Evolutionary conservation across 2,888 invertebrate genomes (phyloP).

Genomic region (Nymphalis urticae): DNA sequence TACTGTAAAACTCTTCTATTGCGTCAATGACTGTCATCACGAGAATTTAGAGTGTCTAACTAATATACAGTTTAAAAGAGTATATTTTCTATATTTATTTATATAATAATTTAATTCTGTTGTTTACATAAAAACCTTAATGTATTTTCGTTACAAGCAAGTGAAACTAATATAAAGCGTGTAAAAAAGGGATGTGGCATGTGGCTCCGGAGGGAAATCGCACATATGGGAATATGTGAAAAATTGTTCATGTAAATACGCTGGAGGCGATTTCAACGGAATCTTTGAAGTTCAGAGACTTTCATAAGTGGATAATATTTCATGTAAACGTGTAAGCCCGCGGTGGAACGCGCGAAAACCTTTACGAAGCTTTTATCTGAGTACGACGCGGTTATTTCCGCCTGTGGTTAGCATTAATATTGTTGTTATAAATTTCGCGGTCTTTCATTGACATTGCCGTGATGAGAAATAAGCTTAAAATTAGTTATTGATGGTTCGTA

Average conservation of each 20-base stretch:
- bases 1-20: too few relatives aligned
- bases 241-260: slow-evolving; percentile 41
- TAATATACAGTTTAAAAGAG: too few relatives aligned
- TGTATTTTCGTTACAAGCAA: too few relatives aligned
- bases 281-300: slow-evolving; percentile 34
- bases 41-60: too few relatives aligned
- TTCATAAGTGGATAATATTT: slow-evolving; percentile 38
- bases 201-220: slow-evolving; percentile 47
- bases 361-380: slow-evolving; percentile 28
- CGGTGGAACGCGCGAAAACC: slow-evolving; percentile 22
- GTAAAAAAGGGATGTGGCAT: too few relatives aligned
- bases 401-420: not conserved
- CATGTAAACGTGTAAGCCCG: slow-evolving; percentile 30
- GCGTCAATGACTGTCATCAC: too few relatives aligned
- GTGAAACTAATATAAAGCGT: too few relatives aligned
- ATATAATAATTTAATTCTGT: too few relatives aligned
- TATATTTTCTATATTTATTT: too few relatives aligned
- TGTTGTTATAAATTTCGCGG: too few relatives aligned
- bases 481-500: not conserved
- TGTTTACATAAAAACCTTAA: too few relatives aligned
- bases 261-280: slow-evolving; percentile 23
- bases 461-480: not conserved
- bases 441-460: not conserved
- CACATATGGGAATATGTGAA: slow-evolving; percentile 46
- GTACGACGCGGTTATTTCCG: slow-evolving; percentile 5